Percentiles rank a stretch among this genome's conserved stretches.
Evolutionary conservation across 1,140 invertebrate genomes (phyloP).

Genomic region (Macrotrachela quadricornifera): DNA sequence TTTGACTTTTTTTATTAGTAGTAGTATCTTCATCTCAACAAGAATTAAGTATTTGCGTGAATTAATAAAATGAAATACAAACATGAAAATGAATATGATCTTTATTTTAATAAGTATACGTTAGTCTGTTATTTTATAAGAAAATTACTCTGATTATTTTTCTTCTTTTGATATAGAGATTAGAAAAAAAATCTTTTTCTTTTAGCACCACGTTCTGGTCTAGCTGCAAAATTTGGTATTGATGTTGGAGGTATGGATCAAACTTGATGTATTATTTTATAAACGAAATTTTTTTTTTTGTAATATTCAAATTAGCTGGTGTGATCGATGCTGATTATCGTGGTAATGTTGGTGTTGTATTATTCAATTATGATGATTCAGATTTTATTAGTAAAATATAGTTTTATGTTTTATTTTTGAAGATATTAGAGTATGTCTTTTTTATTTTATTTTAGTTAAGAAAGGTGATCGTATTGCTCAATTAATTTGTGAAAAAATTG

Average conservation of each 20-base stretch:
- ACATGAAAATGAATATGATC: too few species aligned
- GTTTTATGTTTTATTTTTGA: neutral
- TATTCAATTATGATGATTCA: constrained; percentile 69
- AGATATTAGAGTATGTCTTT: too few species aligned
- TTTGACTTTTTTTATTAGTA: too few species aligned
- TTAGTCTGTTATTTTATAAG: too few species aligned
- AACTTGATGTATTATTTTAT: constrained; percentile 12
- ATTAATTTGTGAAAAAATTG: constrained; percentile 77
- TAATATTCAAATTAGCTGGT: constrained; percentile 38
- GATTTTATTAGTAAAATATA: constrained; percentile 46
- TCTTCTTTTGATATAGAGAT: too few species aligned
- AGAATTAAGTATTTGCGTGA: too few species aligned
- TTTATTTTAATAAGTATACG: too few species aligned
- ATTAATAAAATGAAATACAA: too few species aligned
- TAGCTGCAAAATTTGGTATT: constrained; percentile 81
- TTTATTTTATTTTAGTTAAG: constrained; percentile 19
- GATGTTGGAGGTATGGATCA: constrained; percentile 52
- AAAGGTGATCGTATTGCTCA: constrained; percentile 84
- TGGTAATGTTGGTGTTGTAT: constrained; percentile 71
- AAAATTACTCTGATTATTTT: too few species aligned
- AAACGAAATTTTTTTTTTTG: constrained; percentile 12
- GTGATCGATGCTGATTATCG: constrained; percentile 79
- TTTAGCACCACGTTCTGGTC: constrained; percentile 71
- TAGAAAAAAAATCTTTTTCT: too few species aligned
- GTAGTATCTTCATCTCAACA: too few species aligned